These are phyloP conservation scores for Acyrthosiphon pisum DNA, from an alignment of 1,140 invertebrate species.

Conservation along the genomic window DNA sequence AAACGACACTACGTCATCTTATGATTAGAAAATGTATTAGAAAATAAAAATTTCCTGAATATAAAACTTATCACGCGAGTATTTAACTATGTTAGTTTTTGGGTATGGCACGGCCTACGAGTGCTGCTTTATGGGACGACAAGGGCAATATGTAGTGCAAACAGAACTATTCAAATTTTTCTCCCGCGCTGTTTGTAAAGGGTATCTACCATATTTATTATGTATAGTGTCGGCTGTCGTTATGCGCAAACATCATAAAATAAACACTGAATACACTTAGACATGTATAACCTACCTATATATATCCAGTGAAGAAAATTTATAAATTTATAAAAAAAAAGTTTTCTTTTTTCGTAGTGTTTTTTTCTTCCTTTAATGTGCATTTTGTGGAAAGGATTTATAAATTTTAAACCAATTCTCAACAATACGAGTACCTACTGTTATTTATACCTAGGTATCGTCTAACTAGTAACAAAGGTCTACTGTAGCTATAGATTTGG, in stretches of 20 bases:
- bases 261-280: background rate
- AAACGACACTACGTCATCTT: background rate
- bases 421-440: background rate
- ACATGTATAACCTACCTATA: background rate
- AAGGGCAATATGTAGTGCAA: background rate
- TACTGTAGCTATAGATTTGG: background rate
- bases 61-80: background rate
- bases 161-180: background rate
- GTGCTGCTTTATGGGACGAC: fast-evolving
- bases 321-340: background rate
- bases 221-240: background rate
- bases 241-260: slow-evolving; percentile 27
- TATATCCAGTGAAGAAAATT: background rate
- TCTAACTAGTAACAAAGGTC: background rate
- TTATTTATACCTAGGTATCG: background rate
- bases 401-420: background rate
- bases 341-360: background rate
- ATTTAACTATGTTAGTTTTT: background rate
- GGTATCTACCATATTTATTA: background rate
- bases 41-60: slow-evolving; percentile 7
- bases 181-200: background rate
- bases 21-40: background rate
- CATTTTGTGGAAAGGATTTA: background rate
- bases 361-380: background rate
- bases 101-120: background rate